Conservation (phyloP, 2,888 invertebrate genomes). For the Lacanobia oleracea region DNA sequence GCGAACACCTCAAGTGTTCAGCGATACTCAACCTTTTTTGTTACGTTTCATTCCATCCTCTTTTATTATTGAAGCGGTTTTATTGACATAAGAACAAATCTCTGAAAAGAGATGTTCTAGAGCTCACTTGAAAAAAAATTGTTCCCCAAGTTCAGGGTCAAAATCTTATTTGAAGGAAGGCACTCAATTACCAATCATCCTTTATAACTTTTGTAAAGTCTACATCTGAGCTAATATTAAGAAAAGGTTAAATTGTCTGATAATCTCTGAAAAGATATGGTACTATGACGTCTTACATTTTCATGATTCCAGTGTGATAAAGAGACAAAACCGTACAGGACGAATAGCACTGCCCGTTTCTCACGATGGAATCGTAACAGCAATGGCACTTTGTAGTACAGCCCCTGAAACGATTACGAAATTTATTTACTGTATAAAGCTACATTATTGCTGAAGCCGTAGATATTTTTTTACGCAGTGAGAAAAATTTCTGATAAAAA, state of each 20-base stretch:
- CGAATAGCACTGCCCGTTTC: neutral
- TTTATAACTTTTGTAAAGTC: no score
- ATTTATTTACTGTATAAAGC: neutral
- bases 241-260: no score
- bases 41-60: conserved; percentile 24
- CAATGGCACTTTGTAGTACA: no score
- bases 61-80: conserved; percentile 24
- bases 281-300: neutral
- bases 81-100: conserved; percentile 1
- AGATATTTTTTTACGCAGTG: neutral
- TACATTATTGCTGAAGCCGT: neutral
- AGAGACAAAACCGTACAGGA: neutral
- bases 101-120: neutral
- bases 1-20: conserved; percentile 41
- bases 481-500: no score
- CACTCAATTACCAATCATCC: no score
- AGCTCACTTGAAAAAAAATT: no score
- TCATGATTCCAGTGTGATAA: neutral
- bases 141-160: no score
- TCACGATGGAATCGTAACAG: neutral
- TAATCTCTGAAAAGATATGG: no score
- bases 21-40: conserved; percentile 42
- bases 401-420: no score
- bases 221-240: no score
- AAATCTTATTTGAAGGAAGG: no score